Evolutionary conservation across 2,888 invertebrate species (phyloP).

Genomic region (Rosalia funebris): DNA sequence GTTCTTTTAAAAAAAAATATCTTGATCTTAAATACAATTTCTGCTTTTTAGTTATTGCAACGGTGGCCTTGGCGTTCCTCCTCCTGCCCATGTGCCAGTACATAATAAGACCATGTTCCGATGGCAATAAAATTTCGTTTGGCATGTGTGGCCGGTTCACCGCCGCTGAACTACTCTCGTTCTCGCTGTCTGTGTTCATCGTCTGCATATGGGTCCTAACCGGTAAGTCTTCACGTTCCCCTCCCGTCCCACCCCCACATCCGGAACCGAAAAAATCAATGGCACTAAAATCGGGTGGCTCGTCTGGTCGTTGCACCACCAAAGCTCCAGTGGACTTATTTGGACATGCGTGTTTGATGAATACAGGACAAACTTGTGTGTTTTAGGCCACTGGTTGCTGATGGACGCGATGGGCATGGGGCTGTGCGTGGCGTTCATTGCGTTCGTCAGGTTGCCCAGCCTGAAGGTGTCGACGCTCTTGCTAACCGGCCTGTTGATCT

Average conservation of each 20-base stretch:
- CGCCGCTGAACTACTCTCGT: slow-evolving; percentile 92
- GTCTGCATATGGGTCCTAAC: slow-evolving; percentile 98
- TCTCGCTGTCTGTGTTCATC: slow-evolving; percentile 89
- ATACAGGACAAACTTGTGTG: too few relatives aligned
- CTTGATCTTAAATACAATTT: too few relatives aligned
- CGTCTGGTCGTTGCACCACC: background rate
- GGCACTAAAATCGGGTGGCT: background rate
- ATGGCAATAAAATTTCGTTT: slow-evolving; percentile 86
- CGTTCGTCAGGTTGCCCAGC: slow-evolving; percentile 94
- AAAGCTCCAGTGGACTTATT: too few relatives aligned
- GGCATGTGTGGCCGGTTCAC: slow-evolving; percentile 94
- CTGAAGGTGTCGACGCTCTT: slow-evolving; percentile 95
- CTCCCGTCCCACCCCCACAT: too few relatives aligned
- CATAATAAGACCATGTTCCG: slow-evolving; percentile 85
- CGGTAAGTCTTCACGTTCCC: slow-evolving; percentile 63
- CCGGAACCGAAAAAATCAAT: background rate
- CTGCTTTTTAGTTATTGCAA: slow-evolving; percentile 82
- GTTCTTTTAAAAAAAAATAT: too few relatives aligned
- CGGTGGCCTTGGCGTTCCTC: slow-evolving; percentile 95
- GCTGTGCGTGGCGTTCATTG: slow-evolving; percentile 96
- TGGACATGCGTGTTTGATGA: too few relatives aligned
- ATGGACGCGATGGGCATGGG: slow-evolving; percentile 99
- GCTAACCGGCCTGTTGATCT: slow-evolving; percentile 91
- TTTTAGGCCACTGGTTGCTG: slow-evolving; percentile 88
- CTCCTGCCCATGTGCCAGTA: slow-evolving; percentile 98